Conservation (phyloP, 2,888 invertebrate species). For the Morpho achilles region DNA sequence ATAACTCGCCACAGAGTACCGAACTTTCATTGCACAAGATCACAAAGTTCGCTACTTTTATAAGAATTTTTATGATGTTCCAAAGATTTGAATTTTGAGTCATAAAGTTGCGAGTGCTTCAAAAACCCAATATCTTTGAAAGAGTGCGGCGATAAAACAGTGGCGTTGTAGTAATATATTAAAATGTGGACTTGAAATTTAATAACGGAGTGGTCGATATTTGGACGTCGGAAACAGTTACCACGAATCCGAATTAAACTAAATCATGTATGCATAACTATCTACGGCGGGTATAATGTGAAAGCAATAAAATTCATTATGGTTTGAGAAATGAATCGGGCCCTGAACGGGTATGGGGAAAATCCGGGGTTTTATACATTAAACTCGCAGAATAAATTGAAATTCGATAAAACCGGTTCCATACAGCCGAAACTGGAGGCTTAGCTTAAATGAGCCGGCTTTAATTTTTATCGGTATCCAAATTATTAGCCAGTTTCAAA, state of each 20-base stretch:
- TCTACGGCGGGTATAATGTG: conserved; percentile 42
- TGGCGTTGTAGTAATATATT: conserved; percentile 27
- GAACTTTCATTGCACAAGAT: conserved; percentile 1
- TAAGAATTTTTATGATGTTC: conserved; percentile 24
- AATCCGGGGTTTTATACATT: conserved; percentile 58
- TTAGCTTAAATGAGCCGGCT: conserved; percentile 42
- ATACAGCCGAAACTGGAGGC: conserved; percentile 42
- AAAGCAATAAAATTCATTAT: conserved; percentile 63
- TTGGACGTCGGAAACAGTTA: conserved; percentile 26
- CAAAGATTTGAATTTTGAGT: conserved; percentile 23
- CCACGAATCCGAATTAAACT: conserved; percentile 32
- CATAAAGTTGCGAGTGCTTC: conserved; percentile 20
- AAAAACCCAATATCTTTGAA: conserved; percentile 27
- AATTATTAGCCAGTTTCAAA: conserved; percentile 9
- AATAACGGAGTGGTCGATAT: conserved; percentile 27
- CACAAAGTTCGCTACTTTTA: conserved; percentile 17
- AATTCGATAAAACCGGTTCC: conserved; percentile 54
- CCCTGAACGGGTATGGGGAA: conserved; percentile 46
- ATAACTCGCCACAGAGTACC: background rate
- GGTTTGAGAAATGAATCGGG: conserved; percentile 47
- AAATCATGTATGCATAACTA: conserved; percentile 44
- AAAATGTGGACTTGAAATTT: conserved; percentile 25
- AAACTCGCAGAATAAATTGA: conserved; percentile 61
- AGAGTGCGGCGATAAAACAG: conserved; percentile 27
- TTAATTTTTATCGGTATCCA: conserved; percentile 39